Conservation (phyloP, 2,113 vertebrate species). For the Talpa occidentalis region DNA sequence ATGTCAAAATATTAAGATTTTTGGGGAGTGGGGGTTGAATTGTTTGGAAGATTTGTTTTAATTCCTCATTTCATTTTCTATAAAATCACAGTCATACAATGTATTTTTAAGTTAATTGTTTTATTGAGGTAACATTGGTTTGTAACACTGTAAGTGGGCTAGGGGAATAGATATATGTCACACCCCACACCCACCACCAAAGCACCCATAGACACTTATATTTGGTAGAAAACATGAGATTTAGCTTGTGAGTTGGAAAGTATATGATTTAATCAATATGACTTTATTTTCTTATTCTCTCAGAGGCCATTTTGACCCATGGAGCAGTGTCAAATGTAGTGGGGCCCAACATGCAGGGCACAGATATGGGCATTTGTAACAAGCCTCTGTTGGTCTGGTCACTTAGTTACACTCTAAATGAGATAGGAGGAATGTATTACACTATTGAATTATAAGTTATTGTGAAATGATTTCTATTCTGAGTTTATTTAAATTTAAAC, state of each 20-base stretch:
- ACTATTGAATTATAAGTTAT: neutral
- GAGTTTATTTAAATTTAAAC: constrained; percentile 42
- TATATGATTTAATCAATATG: neutral
- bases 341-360: neutral
- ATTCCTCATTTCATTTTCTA: neutral
- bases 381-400: neutral
- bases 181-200: no score
- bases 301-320: neutral
- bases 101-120: no score
- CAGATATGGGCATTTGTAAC: neutral
- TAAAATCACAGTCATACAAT: neutral
- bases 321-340: neutral
- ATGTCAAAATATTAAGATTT: neutral
- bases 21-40: neutral
- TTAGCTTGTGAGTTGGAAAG: neutral
- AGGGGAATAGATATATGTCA: no score
- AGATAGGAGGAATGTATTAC: neutral
- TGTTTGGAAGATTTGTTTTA: neutral
- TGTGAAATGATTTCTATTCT: constrained; percentile 11
- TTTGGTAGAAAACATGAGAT: neutral
- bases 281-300: neutral
- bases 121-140: no score
- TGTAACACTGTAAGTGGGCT: no score
- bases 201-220: neutral
- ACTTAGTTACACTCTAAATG: neutral